These are phyloP conservation scores for Eudyptes chrysolophus DNA, from an alignment of 2,113 vertebrate genomes.

Conservation along the genomic window DNA sequence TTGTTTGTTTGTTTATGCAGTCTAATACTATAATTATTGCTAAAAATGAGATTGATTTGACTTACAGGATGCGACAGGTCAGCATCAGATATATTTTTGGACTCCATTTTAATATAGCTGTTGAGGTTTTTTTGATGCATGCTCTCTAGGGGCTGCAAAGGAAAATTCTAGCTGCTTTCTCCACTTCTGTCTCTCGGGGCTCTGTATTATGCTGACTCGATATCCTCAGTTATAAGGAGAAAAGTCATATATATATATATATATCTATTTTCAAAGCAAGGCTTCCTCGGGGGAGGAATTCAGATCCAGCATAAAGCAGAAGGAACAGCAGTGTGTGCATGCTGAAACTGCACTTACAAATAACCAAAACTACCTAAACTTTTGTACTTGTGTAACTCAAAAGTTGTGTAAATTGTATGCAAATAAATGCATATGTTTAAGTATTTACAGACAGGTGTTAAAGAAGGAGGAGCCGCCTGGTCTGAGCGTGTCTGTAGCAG, in stretches of 20 bases:
- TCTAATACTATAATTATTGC: constrained; percentile 19
- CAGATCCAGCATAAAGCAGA: not conserved
- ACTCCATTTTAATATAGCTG: constrained; percentile 18
- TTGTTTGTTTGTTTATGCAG: not conserved
- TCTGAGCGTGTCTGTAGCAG: accelerated
- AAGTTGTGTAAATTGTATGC: not conserved
- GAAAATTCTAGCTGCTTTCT: not conserved
- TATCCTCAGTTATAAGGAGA: not conserved
- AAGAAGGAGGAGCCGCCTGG: not conserved
- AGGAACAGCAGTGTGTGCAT: accelerated
- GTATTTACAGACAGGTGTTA: not conserved
- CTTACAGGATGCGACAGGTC: not conserved
- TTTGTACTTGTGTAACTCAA: not conserved
- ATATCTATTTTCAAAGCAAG: not conserved
- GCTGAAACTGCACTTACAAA: not conserved
- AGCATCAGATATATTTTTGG: constrained; percentile 44
- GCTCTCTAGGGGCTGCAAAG: not conserved
- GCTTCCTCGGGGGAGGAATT: not conserved
- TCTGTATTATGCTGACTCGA: constrained; percentile 9
- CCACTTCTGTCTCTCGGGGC: not conserved
- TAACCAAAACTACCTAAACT: not conserved
- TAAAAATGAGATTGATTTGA: constrained; percentile 23
- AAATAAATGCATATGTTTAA: not conserved
- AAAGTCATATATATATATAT: not conserved
- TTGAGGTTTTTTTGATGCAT: constrained; percentile 3